Percentiles rank a stretch among this genome's conserved stretches.
Conservation (phyloP, 2,113 vertebrate species). For the Corythaeola cristata region DNA sequence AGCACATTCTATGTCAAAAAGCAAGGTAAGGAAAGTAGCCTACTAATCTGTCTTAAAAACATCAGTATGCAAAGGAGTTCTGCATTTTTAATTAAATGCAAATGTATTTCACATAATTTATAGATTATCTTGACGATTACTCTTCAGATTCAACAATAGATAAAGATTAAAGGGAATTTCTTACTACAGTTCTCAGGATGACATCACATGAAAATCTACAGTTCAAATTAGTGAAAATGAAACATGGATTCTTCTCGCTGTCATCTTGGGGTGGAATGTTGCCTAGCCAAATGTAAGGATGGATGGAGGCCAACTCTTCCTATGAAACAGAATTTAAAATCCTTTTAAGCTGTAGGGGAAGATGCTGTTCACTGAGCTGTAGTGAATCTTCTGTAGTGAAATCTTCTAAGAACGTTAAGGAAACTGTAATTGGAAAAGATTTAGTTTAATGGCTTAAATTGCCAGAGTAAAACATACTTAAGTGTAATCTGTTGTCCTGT, state of each 20-base stretch:
- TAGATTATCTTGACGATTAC: not conserved
- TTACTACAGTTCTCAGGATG: not conserved
- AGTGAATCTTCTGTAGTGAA: not conserved
- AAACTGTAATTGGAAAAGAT: not conserved
- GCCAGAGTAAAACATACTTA: not conserved
- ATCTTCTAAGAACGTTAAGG: not conserved
- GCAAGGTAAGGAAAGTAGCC: constrained; percentile 83
- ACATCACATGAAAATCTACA: not conserved
- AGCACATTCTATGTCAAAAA: constrained; percentile 92
- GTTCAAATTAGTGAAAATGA: not conserved
- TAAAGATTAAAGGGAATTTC: not conserved
- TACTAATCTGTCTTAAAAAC: not conserved
- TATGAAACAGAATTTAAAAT: not conserved
- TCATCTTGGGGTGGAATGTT: not conserved
- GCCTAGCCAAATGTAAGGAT: not conserved
- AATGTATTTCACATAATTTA: not conserved
- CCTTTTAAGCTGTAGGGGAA: not conserved
- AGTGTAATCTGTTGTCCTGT: not conserved
- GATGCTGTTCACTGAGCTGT: not conserved
- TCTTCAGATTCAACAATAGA: not conserved
- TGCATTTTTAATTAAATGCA: not conserved
- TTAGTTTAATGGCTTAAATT: not conserved
- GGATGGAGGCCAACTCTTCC: not conserved
- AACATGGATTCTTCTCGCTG: not conserved
- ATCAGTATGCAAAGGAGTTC: not conserved